phyloP scores from a whole-genome alignment of 2,888 invertebrate genomes.

The Drymonia ruficornis region DNA sequence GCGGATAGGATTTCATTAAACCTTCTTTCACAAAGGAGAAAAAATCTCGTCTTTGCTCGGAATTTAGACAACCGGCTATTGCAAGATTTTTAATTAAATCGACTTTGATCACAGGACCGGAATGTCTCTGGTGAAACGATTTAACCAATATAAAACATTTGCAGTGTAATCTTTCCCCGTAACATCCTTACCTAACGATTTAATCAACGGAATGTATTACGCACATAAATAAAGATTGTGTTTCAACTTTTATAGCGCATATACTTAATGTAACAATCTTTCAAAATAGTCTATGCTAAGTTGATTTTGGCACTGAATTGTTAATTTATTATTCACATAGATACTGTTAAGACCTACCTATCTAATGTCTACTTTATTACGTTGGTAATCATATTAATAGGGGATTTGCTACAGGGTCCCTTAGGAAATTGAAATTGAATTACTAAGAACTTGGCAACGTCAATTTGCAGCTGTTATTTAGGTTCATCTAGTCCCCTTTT shows the following conservation, averaged over 20 bases:
- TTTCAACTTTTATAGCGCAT: too few relatives aligned
- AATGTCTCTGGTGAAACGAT: slow-evolving; percentile 76
- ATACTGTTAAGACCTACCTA: too few relatives aligned
- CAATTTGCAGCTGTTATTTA: slow-evolving; percentile 21
- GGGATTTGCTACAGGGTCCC: background rate
- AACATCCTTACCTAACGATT: slow-evolving; percentile 43
- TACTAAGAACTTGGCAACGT: slow-evolving; percentile 21
- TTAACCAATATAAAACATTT: slow-evolving; percentile 69
- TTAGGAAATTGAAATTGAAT: slow-evolving; percentile 9
- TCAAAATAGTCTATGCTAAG: too few relatives aligned
- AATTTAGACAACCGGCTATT: slow-evolving; percentile 77
- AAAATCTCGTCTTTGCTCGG: slow-evolving; percentile 66
- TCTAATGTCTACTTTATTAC: background rate
- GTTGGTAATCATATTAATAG: background rate
- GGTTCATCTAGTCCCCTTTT: slow-evolving; percentile 15
- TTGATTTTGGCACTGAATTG: too few relatives aligned
- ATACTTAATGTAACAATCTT: too few relatives aligned
- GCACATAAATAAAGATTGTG: too few relatives aligned
- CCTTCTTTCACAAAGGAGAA: slow-evolving; percentile 57
- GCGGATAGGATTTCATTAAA: slow-evolving; percentile 71
- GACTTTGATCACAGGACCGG: slow-evolving; percentile 75
- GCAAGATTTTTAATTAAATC: slow-evolving; percentile 81
- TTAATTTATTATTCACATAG: too few relatives aligned
- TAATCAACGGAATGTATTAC: slow-evolving; percentile 25
- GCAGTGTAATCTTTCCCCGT: slow-evolving; percentile 58